Conservation (phyloP, 2,797 vertebrate species). For the Myoxocephalus aenaeus region DNA sequence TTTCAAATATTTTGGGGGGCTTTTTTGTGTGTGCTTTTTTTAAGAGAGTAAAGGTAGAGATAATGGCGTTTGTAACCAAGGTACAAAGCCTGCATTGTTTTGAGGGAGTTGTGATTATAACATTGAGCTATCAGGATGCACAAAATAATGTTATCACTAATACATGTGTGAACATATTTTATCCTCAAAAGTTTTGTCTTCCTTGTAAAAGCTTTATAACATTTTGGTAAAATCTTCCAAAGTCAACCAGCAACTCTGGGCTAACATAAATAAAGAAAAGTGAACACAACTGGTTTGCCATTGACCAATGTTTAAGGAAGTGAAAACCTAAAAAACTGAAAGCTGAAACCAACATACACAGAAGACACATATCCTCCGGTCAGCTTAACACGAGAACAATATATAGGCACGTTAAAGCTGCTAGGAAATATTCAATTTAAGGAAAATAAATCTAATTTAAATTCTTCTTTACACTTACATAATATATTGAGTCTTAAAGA, state of each 20-base stretch:
- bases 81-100: not conserved
- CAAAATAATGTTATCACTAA: not conserved
- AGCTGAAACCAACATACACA: not conserved
- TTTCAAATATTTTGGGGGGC: rapidly evolving
- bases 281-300: not conserved
- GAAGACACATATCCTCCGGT: not conserved
- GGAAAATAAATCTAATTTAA: not conserved
- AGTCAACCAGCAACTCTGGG: no score
- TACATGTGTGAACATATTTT: not conserved
- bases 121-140: not conserved
- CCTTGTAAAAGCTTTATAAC: not conserved
- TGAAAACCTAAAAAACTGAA: not conserved
- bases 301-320: not conserved
- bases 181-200: not conserved
- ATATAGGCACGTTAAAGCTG: not conserved
- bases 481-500: not conserved
- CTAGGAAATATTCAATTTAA: not conserved
- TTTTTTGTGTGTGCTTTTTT: not conserved
- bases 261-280: not conserved
- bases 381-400: not conserved
- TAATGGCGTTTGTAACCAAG: no score
- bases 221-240: not conserved
- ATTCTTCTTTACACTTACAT: not conserved
- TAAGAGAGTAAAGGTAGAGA: not conserved
- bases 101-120: not conserved